Evolutionary conservation across 2,888 invertebrate genomes (phyloP).

Genomic region (Baccha elongata): DNA sequence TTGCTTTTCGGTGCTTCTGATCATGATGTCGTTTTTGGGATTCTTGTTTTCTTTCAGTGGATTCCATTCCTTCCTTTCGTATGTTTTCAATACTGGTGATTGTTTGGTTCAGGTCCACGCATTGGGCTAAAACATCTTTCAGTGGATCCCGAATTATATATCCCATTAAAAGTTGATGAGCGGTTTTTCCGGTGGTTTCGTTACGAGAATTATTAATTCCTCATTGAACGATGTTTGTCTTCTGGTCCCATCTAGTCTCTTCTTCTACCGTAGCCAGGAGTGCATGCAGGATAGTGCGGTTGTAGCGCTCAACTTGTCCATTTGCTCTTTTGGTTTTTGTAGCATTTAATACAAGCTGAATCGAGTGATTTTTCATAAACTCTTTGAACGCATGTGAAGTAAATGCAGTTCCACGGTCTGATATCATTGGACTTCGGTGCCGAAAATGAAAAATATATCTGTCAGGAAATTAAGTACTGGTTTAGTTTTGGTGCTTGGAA

Average conservation of each 20-base stretch:
- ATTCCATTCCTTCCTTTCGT: background rate
- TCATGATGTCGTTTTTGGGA: conserved; percentile 20
- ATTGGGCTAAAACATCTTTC: background rate
- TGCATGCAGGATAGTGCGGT: conserved; percentile 2
- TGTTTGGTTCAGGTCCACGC: conserved; percentile 7
- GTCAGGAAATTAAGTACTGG: conserved; percentile 10
- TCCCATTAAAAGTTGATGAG: conserved; percentile 30
- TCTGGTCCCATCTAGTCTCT: conserved; percentile 7
- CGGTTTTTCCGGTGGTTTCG: conserved; percentile 23
- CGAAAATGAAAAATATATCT: background rate
- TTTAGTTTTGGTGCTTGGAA: background rate
- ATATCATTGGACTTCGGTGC: no score
- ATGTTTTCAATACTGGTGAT: background rate
- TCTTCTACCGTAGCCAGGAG: conserved; percentile 12
- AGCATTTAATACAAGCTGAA: conserved; percentile 1
- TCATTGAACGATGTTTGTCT: conserved; percentile 19
- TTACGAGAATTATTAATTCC: conserved; percentile 13
- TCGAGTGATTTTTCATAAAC: background rate
- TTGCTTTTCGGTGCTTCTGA: conserved; percentile 25
- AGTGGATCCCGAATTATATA: conserved; percentile 12
- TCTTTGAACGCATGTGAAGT: no score
- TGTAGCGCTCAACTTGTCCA: conserved; percentile 2
- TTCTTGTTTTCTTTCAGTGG: background rate
- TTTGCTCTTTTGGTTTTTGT: conserved; percentile 2
- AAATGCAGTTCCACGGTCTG: no score